phyloP scores from a whole-genome alignment of 2,113 vertebrate genomes.

The Marcusenius ussheri region DNA sequence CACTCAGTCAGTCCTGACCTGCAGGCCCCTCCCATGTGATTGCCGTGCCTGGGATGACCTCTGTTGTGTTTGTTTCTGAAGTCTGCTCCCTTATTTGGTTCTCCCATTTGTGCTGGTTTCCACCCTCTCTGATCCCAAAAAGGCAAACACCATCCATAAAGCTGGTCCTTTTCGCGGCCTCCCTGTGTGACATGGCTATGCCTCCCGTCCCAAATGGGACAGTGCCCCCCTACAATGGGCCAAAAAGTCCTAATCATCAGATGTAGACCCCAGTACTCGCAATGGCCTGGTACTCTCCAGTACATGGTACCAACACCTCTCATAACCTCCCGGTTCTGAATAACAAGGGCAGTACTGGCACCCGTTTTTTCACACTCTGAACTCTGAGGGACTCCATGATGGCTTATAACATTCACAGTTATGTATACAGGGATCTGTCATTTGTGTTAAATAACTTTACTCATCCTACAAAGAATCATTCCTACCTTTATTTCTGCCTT shows the following conservation, averaged over 20 bases:
- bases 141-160: not conserved
- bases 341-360: not conserved
- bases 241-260: too few relatives aligned
- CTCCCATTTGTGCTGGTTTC: not conserved
- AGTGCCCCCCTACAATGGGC: not conserved
- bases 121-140: not conserved
- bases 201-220: not conserved
- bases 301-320: not conserved
- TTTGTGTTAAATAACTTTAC: not conserved
- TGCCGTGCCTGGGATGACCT: not conserved
- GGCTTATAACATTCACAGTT: not conserved
- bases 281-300: too few relatives aligned
- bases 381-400: not conserved
- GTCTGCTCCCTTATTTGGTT: not conserved
- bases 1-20: not conserved
- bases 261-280: too few relatives aligned
- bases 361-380: not conserved
- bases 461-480: not conserved
- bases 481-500: not conserved
- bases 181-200: not conserved
- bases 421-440: not conserved
- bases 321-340: not conserved
- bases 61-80: not conserved
- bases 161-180: not conserved
- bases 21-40: not conserved